Evolutionary conservation across 2,797 vertebrate species (phyloP).

Genomic region (Rhinatrema bivittatum): DNA sequence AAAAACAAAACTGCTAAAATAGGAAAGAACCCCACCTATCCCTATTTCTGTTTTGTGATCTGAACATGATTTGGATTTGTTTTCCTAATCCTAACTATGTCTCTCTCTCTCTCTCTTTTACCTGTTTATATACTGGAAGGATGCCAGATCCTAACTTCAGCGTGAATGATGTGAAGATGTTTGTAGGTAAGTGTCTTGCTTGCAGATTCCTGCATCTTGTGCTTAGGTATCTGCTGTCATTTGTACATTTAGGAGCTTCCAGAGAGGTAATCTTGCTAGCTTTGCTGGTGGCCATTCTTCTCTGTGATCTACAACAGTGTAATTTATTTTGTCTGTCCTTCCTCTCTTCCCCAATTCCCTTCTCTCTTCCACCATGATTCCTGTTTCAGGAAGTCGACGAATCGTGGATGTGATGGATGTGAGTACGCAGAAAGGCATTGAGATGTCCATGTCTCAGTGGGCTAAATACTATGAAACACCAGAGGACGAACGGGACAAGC

Average conservation of each 20-base stretch:
- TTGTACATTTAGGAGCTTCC: no score
- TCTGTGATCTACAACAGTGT: background rate
- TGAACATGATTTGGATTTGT: no score
- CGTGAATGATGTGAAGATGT: conserved; percentile 88
- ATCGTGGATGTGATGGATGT: conserved; percentile 98
- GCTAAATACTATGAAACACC: conserved; percentile 93
- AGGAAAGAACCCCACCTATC: no score
- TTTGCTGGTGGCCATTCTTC: background rate
- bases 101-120: background rate
- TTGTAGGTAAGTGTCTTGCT: conserved; percentile 73
- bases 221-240: background rate
- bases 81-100: no score
- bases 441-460: conserved; percentile 98
- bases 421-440: conserved; percentile 92
- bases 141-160: conserved; percentile 91
- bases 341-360: accelerated
- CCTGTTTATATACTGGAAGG: conserved; percentile 43
- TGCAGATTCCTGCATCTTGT: background rate
- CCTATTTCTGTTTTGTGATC: no score
- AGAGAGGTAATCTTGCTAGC: background rate
- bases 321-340: no score
- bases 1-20: no score
- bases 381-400: conserved; percentile 76
- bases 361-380: background rate
- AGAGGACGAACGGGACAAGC: conserved; percentile 82